phyloP scores from a whole-genome alignment of 1,140 invertebrate genomes.

The Drosophila arizonae region DNA sequence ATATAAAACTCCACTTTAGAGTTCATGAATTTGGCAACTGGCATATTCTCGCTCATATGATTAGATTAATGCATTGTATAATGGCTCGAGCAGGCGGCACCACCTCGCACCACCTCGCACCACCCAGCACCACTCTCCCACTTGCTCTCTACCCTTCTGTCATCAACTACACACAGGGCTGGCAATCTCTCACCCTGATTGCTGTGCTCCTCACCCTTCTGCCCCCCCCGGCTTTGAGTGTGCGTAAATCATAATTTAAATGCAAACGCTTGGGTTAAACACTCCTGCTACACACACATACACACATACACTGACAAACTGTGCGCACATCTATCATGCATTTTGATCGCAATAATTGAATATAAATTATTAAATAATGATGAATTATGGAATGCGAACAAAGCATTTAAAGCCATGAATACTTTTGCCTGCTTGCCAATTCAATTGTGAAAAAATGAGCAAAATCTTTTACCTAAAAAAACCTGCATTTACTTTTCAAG shows the following conservation, averaged over 20 bases:
- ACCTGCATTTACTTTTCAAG: no score
- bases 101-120: neutral
- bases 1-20: constrained; percentile 59
- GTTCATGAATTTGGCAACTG: constrained; percentile 66
- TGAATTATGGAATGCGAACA: no score
- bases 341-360: constrained; percentile 22
- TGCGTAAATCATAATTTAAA: constrained; percentile 59
- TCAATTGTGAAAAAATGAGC: no score
- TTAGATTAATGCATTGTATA: constrained; percentile 78
- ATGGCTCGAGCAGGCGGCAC: constrained; percentile 45
- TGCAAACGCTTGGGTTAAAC: constrained; percentile 42
- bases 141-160: neutral
- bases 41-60: constrained; percentile 59
- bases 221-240: neutral
- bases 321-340: neutral
- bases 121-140: neutral
- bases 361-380: constrained; percentile 8
- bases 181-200: constrained; percentile 22
- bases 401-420: no score
- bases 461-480: no score
- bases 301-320: neutral
- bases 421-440: no score
- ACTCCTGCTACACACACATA: constrained; percentile 15
- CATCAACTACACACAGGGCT: constrained; percentile 14
- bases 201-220: no score